Base-by-base conservation (phyloP, 1,140 invertebrate genomes). In the Magallana ariakensis region DNA sequence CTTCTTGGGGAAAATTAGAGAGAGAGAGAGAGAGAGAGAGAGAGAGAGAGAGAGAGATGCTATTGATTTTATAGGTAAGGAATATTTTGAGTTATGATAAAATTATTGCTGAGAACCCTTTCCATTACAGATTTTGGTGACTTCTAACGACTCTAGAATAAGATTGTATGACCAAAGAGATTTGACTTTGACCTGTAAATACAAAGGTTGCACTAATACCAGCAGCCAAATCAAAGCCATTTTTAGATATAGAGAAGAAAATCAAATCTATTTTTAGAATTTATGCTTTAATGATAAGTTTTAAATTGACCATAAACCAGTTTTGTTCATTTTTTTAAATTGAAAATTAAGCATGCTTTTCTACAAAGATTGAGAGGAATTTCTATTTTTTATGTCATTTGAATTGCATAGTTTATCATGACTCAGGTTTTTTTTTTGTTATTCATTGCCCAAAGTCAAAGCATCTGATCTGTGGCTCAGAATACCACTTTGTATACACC, bases 141-240 rank as follows among this genome's bases (percentile, higher is more conserved):
- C 99, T 0, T 99, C 98, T 0, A 99, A 99, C 94, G 99, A 99
- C 93, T 99, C 98, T 90, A 96, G 99, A 11, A 98, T 99, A 85
- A 96, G 99, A 55, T 95, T 99, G 0, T 99, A 99, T 95, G 98
- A 99, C 94, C 95, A 99, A n/a, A 95, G 98, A 81, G 99, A 99
- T 94, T 95, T 99, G 46, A 99, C 98, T 92, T 95, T 99, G 1
- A 98, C 98, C 0, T 99, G 98, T 95, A 99, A 99, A 95, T 99
- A 99, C 95, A 96, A 96, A 93, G 99, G 98, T 0, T 98, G 98
- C 92, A 97, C 98, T 0, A 99, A 99, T 94, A 96, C 97, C 0
- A 99, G 98, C 89, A 99, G 98, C 95, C 99, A 99, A 94, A 99
- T 99, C 60, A 98, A 99, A 93, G 98, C 98, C 0, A 98, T 97